A percentile compares a stretch with the other conserved stretches of the same genome.
These are phyloP conservation scores for Philopedon plagiatum DNA, from an alignment of 2,888 invertebrate species.

Conservation along the genomic window DNA sequence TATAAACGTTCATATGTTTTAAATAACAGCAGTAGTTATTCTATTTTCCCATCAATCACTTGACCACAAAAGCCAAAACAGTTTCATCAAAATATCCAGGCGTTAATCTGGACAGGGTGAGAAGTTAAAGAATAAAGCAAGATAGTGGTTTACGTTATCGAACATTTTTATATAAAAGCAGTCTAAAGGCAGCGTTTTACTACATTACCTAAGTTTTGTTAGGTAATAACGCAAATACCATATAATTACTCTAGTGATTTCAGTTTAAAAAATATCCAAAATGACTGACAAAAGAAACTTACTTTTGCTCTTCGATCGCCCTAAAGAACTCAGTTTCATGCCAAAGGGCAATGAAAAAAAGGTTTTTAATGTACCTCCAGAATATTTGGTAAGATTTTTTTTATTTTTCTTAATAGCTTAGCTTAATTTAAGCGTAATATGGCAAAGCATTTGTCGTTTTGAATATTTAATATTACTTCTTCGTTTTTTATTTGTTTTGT, in stretches of 20 bases:
- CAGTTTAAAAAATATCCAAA: not conserved
- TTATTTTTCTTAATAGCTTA: slow-evolving; percentile 1
- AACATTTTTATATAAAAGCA: slow-evolving; percentile 4
- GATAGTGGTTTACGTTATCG: not conserved
- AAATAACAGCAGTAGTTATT: no score
- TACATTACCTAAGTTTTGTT: not conserved
- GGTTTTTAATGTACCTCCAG: slow-evolving; percentile 72
- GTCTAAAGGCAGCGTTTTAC: not conserved
- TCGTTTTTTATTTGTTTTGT: no score
- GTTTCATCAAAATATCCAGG: not conserved
- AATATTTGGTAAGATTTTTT: slow-evolving; percentile 45
- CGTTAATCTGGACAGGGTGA: no score
- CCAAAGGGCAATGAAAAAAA: slow-evolving; percentile 79
- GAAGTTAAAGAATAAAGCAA: not conserved
- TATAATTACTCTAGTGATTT: not conserved
- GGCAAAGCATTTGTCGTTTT: no score
- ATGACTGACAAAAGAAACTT: slow-evolving; percentile 68
- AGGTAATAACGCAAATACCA: not conserved
- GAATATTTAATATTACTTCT: no score
- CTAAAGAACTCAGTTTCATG: slow-evolving; percentile 83
- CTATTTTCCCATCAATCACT: not conserved
- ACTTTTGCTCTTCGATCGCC: slow-evolving; percentile 80
- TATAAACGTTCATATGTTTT: no score
- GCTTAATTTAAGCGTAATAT: no score
- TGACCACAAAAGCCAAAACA: slow-evolving; percentile 1